phyloP scores from a whole-genome alignment of 2,113 vertebrate genomes.

The Corythoichthys haematopterus region DNA sequence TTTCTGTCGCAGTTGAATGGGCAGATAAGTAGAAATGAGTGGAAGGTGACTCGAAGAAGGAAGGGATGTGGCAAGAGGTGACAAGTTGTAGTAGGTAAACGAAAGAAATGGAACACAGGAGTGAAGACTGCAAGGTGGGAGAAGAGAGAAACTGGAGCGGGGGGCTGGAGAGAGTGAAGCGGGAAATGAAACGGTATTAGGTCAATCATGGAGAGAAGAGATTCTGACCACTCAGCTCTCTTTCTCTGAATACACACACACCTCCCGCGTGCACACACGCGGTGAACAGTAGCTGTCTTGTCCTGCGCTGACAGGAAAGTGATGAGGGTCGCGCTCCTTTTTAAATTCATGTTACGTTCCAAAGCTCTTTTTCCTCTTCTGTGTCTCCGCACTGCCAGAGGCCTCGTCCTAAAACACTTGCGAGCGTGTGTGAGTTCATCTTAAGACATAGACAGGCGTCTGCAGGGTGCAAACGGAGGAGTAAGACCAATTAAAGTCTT shows the following conservation, averaged over 20 bases:
- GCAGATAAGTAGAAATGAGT: conserved; percentile 58
- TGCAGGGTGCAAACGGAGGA: conserved; percentile 9
- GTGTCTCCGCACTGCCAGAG: conserved; percentile 37
- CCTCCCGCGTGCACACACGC: conserved; percentile 15
- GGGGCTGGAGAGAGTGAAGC: conserved; percentile 54
- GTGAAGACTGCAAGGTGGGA: background rate
- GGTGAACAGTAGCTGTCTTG: conserved; percentile 65
- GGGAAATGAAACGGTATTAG: conserved; percentile 69
- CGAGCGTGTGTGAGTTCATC: conserved; percentile 35
- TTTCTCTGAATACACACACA: conserved; percentile 19
- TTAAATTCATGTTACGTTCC: conserved; percentile 57
- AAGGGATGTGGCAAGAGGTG: conserved; percentile 22
- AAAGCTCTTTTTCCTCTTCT: conserved; percentile 40
- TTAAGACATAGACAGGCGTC: conserved; percentile 23
- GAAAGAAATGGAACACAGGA: conserved; percentile 30
- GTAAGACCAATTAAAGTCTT: conserved; percentile 27
- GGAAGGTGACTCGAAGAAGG: conserved; percentile 62
- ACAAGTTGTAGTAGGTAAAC: conserved; percentile 19
- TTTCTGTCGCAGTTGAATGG: conserved; percentile 61
- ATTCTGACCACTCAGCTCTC: conserved; percentile 68
- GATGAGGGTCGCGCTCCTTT: conserved; percentile 53
- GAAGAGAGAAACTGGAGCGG: conserved; percentile 23
- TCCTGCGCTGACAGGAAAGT: conserved; percentile 60
- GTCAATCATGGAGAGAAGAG: conserved; percentile 62
- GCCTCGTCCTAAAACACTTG: conserved; percentile 23